Conservation (phyloP, 2,113 vertebrate genomes). For the Leucosticte australis region DNA sequence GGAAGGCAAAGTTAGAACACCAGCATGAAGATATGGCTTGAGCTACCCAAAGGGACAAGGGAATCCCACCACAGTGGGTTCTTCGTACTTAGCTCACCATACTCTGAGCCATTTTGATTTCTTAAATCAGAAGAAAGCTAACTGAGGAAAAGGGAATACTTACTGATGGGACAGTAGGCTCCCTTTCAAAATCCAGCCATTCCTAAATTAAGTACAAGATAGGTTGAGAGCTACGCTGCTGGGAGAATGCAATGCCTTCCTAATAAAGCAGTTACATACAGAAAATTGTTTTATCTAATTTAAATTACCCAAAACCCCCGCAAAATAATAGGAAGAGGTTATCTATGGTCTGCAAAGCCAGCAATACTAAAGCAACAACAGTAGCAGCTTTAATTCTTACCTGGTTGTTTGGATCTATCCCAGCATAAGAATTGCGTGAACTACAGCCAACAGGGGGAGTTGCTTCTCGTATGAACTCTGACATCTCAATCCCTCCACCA, state of each 20-base stretch:
- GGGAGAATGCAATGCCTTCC: neutral
- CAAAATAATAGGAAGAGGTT: neutral
- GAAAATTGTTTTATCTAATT: neutral
- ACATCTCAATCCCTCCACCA: conserved; percentile 97
- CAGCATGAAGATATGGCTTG: neutral
- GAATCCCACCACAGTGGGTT: neutral
- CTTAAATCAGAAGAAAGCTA: neutral
- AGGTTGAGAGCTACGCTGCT: neutral
- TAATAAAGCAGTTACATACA: neutral
- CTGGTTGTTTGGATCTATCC: conserved; percentile 90
- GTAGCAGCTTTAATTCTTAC: conserved; percentile 64
- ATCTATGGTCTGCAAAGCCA: neutral
- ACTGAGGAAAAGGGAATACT: neutral
- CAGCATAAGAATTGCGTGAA: conserved; percentile 96
- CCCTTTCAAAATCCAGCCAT: neutral
- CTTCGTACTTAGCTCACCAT: neutral
- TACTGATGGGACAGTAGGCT: neutral
- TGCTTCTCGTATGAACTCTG: conserved; percentile 92
- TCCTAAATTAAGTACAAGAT: neutral
- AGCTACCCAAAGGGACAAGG: neutral
- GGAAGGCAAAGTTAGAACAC: neutral
- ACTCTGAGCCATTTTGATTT: neutral
- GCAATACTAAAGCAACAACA: neutral
- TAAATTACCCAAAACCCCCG: rapidly evolving
- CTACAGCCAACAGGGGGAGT: conserved; percentile 98